Percentiles rank a stretch among this genome's conserved stretches.
phyloP scores from a whole-genome alignment of 2,888 invertebrate species.

The Eupithecia exiguata region DNA sequence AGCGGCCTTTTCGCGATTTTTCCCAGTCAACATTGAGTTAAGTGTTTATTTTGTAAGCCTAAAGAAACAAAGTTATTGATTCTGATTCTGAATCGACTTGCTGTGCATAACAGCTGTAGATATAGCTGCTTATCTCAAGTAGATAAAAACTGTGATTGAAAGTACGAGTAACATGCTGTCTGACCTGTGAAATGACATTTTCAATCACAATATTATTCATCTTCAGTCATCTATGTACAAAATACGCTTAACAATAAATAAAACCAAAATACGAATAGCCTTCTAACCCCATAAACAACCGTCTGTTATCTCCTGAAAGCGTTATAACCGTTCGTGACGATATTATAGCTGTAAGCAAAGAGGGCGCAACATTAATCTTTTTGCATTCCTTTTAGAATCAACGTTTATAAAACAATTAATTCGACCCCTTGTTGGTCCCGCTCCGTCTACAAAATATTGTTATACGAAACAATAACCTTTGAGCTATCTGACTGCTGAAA shows the following conservation, averaged over 20 bases:
- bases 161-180: not conserved
- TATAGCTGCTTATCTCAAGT: too few species aligned
- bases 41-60: too few species aligned
- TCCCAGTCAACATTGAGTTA: too few species aligned
- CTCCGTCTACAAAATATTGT: conserved; percentile 64
- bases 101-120: not conserved
- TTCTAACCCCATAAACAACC: not conserved
- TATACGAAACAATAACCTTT: conserved; percentile 39
- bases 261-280: not conserved
- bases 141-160: not conserved
- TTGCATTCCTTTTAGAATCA: conserved; percentile 44
- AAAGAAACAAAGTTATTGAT: too few species aligned
- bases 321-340: conserved; percentile 32
- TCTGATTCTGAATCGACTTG: not conserved
- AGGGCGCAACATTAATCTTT: conserved; percentile 46
- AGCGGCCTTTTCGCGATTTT: too few species aligned
- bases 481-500: conserved; percentile 77
- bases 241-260: not conserved
- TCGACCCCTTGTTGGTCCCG: conserved; percentile 72
- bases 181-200: not conserved
- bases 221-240: not conserved
- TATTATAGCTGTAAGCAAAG: conserved; percentile 37
- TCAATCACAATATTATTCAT: not conserved
- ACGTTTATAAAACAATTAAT: conserved; percentile 48
- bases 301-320: conserved; percentile 11